Evolutionary conservation across 1,140 invertebrate genomes (phyloP).

Genomic region (Aphelenchoides besseyi): DNA sequence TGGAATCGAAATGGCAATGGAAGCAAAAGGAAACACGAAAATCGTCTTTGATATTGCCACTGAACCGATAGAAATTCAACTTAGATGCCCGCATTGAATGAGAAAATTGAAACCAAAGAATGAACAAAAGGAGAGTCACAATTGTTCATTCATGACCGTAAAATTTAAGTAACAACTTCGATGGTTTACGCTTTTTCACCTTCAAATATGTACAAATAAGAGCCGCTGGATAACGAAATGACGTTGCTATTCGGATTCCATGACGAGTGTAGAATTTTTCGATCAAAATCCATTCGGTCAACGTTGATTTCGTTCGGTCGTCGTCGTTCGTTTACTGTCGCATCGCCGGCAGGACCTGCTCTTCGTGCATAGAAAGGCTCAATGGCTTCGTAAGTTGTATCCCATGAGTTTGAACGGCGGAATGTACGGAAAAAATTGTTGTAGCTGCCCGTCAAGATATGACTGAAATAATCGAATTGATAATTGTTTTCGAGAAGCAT

Average conservation of each 20-base stretch:
- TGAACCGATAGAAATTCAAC: too few relatives aligned
- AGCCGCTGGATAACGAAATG: constrained; percentile 78
- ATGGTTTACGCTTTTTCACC: too few relatives aligned
- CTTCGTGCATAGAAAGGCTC: constrained; percentile 74
- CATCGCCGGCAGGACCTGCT: constrained; percentile 66
- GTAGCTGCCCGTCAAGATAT: constrained; percentile 98
- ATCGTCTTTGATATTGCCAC: too few relatives aligned
- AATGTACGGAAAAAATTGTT: constrained; percentile 99
- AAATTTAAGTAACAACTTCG: too few relatives aligned
- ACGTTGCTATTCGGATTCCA: constrained; percentile 98
- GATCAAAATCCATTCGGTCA: constrained; percentile 96
- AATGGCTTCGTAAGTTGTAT: constrained; percentile 77
- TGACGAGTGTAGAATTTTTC: constrained; percentile 96
- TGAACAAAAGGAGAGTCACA: too few relatives aligned
- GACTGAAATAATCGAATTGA: constrained; percentile 63
- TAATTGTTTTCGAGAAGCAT: not conserved
- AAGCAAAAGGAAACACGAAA: too few relatives aligned
- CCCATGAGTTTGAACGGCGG: constrained; percentile 79
- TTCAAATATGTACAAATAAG: not conserved
- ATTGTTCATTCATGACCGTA: too few relatives aligned
- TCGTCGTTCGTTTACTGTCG: too few relatives aligned
- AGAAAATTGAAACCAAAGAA: too few relatives aligned
- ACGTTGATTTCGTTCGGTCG: constrained; percentile 98
- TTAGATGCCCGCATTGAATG: too few relatives aligned
- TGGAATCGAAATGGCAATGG: too few relatives aligned